phyloP scores from a whole-genome alignment of 2,113 vertebrate genomes.

The Callochromis pleurospilus region DNA sequence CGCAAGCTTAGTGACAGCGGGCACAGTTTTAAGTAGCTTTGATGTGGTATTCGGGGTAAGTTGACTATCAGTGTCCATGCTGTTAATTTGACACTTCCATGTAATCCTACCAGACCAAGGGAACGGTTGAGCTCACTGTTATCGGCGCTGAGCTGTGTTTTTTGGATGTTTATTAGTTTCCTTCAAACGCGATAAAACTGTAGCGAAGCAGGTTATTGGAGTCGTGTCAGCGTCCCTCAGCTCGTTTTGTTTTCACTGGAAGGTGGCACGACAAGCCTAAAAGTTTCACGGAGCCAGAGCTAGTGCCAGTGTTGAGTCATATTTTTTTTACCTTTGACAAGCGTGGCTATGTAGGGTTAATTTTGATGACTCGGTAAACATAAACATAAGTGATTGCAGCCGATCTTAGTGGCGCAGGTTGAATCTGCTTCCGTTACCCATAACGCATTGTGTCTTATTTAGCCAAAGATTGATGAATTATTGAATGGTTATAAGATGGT shows the following conservation, averaged over 20 bases:
- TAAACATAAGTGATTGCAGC: not conserved
- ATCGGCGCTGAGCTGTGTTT: not conserved
- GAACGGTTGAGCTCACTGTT: not conserved
- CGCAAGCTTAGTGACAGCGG: slow-evolving; percentile 35
- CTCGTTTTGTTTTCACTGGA: not conserved
- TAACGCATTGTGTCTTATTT: not conserved
- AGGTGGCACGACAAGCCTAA: not conserved
- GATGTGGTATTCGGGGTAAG: not conserved
- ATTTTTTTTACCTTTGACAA: not conserved
- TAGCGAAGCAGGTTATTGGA: not conserved
- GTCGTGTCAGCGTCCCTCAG: not conserved
- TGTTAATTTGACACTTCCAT: not conserved
- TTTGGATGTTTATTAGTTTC: not conserved
- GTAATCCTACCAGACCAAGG: not conserved
- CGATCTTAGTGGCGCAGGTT: not conserved
- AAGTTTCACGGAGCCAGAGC: not conserved
- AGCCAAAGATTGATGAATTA: not conserved
- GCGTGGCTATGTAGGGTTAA: not conserved
- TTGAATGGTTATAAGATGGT: not conserved
- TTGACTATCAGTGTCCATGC: not conserved
- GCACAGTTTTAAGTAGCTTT: slow-evolving; percentile 40
- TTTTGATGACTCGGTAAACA: not conserved
- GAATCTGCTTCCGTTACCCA: not conserved
- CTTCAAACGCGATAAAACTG: not conserved
- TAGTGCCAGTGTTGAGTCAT: not conserved